Conservation (phyloP, 2,113 vertebrate species). For the Urocolius indicus region DNA sequence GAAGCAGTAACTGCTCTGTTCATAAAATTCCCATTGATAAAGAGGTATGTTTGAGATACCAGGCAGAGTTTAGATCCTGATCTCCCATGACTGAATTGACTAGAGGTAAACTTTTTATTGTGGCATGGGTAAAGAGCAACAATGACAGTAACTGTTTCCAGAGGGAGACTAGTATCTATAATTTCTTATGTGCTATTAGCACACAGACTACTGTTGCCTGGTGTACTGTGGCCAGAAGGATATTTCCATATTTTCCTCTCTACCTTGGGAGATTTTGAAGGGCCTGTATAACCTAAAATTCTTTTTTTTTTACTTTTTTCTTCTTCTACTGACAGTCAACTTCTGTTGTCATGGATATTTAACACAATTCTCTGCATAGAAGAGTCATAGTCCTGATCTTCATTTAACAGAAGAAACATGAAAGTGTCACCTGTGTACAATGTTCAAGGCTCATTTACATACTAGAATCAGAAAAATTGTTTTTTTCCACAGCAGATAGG, state of each 20-base stretch:
- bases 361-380: background rate
- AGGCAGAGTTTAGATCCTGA: background rate
- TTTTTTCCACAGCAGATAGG: slow-evolving; percentile 32
- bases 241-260: background rate
- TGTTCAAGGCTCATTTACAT: slow-evolving; percentile 31
- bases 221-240: background rate
- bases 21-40: background rate
- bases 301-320: background rate
- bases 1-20: background rate
- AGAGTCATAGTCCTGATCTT: background rate
- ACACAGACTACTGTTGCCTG: background rate
- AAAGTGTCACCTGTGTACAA: background rate
- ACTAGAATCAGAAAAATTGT: slow-evolving; percentile 2
- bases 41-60: background rate
- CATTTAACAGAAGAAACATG: slow-evolving; percentile 6
- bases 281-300: background rate
- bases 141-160: background rate
- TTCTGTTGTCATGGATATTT: slow-evolving; percentile 26
- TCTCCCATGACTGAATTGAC: background rate
- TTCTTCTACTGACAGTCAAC: background rate
- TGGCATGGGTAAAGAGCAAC: background rate
- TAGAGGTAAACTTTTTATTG: background rate
- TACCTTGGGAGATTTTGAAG: background rate
- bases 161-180: background rate
- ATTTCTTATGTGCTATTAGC: background rate